phyloP scores from a whole-genome alignment of 2,888 invertebrate genomes.

The Plemyria rubiginata region DNA sequence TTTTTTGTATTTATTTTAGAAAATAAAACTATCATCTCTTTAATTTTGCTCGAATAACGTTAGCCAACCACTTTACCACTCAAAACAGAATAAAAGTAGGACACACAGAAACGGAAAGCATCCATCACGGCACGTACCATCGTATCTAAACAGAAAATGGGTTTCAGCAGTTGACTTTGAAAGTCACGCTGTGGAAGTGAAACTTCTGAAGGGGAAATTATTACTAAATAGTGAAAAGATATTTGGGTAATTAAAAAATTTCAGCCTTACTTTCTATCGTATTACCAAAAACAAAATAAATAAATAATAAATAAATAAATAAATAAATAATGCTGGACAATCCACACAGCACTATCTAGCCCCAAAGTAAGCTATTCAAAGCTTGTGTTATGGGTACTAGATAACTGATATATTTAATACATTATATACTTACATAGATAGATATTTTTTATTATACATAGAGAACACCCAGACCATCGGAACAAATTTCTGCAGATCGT shows the following conservation, averaged over 20 bases:
- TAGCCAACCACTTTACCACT: constrained; percentile 11
- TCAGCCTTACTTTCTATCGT: too few relatives aligned
- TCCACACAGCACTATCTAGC: too few relatives aligned
- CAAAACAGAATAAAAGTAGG: constrained; percentile 19
- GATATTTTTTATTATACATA: too few relatives aligned
- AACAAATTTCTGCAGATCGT: too few relatives aligned
- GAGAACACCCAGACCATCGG: too few relatives aligned
- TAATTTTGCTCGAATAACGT: background rate
- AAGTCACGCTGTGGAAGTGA: constrained; percentile 33
- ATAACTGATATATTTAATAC: too few relatives aligned
- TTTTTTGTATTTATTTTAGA: background rate
- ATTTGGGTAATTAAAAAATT: background rate
- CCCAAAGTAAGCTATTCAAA: too few relatives aligned
- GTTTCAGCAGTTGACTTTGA: constrained; percentile 28
- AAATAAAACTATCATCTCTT: background rate
- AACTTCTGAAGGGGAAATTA: constrained; percentile 1
- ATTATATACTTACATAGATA: too few relatives aligned
- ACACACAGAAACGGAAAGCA: constrained; percentile 21
- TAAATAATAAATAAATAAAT: too few relatives aligned
- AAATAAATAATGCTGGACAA: too few relatives aligned
- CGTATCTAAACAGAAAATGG: constrained; percentile 32
- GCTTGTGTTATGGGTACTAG: too few relatives aligned
- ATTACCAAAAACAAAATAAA: too few relatives aligned
- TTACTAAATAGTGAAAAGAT: background rate
- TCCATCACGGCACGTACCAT: constrained; percentile 29